phyloP scores from a whole-genome alignment of 1,140 invertebrate species.

The Micrasema longulum region DNA sequence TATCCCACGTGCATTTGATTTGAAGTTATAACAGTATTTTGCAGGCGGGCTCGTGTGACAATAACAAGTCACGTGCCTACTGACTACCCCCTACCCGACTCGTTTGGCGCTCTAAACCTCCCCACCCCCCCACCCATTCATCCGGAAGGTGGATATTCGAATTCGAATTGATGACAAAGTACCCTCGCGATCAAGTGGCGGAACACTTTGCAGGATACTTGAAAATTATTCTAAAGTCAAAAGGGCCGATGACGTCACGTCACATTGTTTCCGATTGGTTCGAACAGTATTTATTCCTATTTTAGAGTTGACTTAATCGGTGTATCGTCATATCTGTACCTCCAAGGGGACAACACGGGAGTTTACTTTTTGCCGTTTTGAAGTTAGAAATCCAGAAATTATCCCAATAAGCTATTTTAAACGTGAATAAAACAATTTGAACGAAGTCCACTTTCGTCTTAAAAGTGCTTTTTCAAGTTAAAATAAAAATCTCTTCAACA shows the following conservation, averaged over 20 bases:
- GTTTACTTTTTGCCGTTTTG: no score
- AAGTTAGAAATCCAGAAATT: no score
- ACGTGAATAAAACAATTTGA: no score
- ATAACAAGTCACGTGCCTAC: conserved; percentile 29
- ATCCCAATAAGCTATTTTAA: no score
- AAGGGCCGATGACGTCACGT: conserved; percentile 40
- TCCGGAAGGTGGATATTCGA: conserved; percentile 33
- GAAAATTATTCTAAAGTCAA: conserved; percentile 41
- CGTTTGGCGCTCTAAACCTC: background rate
- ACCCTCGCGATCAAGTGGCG: conserved; percentile 41
- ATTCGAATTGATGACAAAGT: conserved; percentile 20
- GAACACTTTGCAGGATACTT: conserved; percentile 34
- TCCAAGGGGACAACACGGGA: no score
- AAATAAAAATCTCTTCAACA: no score
- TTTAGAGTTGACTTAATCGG: no score
- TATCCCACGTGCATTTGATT: conserved; percentile 23
- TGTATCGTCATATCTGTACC: no score
- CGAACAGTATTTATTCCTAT: no score
- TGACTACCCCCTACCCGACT: background rate
- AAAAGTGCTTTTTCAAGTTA: no score
- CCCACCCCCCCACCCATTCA: background rate
- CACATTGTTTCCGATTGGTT: no score
- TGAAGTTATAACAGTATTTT: conserved; percentile 11
- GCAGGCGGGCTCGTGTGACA: conserved; percentile 15
- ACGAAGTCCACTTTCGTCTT: no score